Percentiles rank a stretch among this genome's conserved stretches.
These are phyloP conservation scores for Grallaria varia DNA, from an alignment of 2,113 vertebrate species.

Conservation along the genomic window DNA sequence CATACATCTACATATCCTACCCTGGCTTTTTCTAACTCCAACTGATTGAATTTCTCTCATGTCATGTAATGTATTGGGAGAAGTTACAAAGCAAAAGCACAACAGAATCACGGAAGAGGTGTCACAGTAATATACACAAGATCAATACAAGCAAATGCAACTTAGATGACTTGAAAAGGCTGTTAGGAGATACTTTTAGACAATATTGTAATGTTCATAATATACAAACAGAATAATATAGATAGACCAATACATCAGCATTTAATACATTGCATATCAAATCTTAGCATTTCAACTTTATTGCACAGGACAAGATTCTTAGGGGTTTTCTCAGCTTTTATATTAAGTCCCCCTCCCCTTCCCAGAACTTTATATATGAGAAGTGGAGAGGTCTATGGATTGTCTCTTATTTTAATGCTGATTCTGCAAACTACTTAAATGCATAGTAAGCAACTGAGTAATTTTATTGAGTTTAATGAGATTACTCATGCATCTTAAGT, in stretches of 20 bases:
- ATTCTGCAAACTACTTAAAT: not conserved
- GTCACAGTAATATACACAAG: not conserved
- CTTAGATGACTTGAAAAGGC: not conserved
- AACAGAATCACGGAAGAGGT: not conserved
- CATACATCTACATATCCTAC: not conserved
- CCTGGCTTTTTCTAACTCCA: not conserved
- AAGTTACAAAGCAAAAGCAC: not conserved
- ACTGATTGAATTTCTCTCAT: not conserved
- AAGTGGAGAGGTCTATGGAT: not conserved
- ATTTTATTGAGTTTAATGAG: conserved; percentile 24
- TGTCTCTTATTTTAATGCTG: not conserved
- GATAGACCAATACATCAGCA: not conserved
- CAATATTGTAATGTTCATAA: not conserved
- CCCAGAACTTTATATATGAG: not conserved
- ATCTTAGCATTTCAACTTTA: not conserved
- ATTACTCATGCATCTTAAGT: conserved; percentile 1
- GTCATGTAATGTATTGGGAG: not conserved
- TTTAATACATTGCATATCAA: not conserved
- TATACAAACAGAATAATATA: not conserved
- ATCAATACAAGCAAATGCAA: conserved; percentile 23
- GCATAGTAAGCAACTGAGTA: not conserved
- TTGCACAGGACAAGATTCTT: not conserved
- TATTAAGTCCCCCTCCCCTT: not conserved
- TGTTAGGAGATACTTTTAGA: not conserved
- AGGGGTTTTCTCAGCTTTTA: not conserved